Conservation (phyloP, 2,888 invertebrate genomes). For the Corbicula japonica region DNA sequence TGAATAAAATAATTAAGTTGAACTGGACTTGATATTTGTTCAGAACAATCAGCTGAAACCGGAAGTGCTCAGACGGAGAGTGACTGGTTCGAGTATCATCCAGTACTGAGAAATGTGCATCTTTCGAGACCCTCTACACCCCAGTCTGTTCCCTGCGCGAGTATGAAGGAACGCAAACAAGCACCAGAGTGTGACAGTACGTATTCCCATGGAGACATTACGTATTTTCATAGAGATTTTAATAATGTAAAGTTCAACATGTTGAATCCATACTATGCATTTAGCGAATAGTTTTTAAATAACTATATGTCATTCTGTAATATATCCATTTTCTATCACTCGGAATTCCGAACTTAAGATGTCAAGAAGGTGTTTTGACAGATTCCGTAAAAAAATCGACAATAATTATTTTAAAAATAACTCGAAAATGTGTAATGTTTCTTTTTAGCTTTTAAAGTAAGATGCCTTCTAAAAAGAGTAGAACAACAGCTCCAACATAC, state of each 20-base stretch:
- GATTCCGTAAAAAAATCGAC: too few relatives aligned
- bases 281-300: too few relatives aligned
- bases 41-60: too few relatives aligned
- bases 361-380: not conserved
- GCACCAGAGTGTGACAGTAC: not conserved
- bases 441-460: not conserved
- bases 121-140: constrained; percentile 8
- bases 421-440: not conserved
- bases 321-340: not conserved
- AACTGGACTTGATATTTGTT: too few relatives aligned
- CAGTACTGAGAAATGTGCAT: not conserved
- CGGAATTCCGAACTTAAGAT: not conserved
- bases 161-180: not conserved
- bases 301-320: not conserved
- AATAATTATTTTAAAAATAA: not conserved
- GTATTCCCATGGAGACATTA: too few relatives aligned
- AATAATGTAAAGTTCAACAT: too few relatives aligned
- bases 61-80: too few relatives aligned
- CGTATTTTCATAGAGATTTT: too few relatives aligned
- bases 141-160: not conserved
- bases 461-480: constrained; percentile 2
- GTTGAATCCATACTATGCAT: too few relatives aligned
- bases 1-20: too few relatives aligned
- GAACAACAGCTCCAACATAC: constrained; percentile 8
- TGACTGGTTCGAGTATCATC: not conserved